Evolutionary conservation across 2,888 invertebrate genomes (phyloP).

Genomic region (Entomobrya proxima): DNA sequence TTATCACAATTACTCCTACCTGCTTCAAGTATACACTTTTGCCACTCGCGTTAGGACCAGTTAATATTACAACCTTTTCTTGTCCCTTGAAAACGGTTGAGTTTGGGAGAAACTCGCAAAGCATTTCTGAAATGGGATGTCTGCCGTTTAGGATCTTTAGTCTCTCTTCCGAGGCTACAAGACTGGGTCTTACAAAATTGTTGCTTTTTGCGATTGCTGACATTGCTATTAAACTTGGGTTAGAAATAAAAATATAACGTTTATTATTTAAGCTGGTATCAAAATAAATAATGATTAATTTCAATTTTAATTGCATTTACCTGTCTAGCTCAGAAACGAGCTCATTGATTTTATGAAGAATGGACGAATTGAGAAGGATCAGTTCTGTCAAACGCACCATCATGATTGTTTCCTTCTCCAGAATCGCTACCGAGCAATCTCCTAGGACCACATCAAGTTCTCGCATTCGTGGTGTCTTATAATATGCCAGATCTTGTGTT

Average conservation of each 20-base stretch:
- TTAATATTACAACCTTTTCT: slow-evolving; percentile 85
- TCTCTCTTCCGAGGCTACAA: slow-evolving; percentile 79
- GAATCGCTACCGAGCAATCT: slow-evolving; percentile 87
- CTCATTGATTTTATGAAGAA: slow-evolving; percentile 81
- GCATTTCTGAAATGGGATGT: slow-evolving; percentile 85
- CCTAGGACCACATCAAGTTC: slow-evolving; percentile 88
- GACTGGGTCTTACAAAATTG: slow-evolving; percentile 82
- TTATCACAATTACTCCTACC: slow-evolving; percentile 86
- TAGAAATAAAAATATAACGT: neutral
- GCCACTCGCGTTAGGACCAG: slow-evolving; percentile 94
- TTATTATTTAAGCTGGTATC: neutral
- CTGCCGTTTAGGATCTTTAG: slow-evolving; percentile 83
- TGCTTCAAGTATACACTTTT: slow-evolving; percentile 95
- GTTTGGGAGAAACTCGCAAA: slow-evolving; percentile 85
- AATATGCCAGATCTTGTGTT: slow-evolving; percentile 83
- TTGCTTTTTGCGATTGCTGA: slow-evolving; percentile 83
- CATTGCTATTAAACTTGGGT: slow-evolving; percentile 85
- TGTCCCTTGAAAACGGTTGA: slow-evolving; percentile 81
- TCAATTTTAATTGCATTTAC: slow-evolving; percentile 78
- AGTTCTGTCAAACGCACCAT: slow-evolving; percentile 83
- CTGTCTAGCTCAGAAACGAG: slow-evolving; percentile 85
- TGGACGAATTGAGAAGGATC: slow-evolving; percentile 81
- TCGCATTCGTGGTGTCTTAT: slow-evolving; percentile 84
- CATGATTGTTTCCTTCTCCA: slow-evolving; percentile 87
- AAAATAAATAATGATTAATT: neutral